Evolutionary conservation across 2,797 vertebrate genomes (phyloP).

Genomic region (Esox masquinongy): DNA sequence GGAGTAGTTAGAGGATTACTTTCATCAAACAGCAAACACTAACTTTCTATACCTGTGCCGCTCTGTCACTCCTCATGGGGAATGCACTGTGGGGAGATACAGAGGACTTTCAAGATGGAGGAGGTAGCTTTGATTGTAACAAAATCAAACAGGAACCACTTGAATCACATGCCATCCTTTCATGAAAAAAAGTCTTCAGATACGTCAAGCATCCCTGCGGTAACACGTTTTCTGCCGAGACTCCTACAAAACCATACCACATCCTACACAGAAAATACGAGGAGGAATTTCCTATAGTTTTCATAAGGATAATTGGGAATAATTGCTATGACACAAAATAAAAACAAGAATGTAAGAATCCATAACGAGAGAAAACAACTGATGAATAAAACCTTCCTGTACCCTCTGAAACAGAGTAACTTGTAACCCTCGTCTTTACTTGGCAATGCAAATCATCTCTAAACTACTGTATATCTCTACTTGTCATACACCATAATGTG

Average conservation of each 20-base stretch:
- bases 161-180: neutral
- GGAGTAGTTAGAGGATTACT: constrained; percentile 20
- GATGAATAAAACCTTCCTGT: constrained; percentile 3
- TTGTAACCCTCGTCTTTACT: neutral
- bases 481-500: neutral
- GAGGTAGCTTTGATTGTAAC: neutral
- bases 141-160: neutral
- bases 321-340: neutral
- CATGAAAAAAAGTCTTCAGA: neutral
- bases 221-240: neutral
- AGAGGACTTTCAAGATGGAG: neutral
- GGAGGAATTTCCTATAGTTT: no score
- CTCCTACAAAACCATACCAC: neutral
- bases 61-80: constrained; percentile 15
- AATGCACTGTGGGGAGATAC: neutral
- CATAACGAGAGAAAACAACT: neutral
- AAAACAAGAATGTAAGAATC: neutral
- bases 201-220: neutral
- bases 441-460: neutral
- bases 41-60: constrained; percentile 14
- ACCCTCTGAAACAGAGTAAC: neutral
- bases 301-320: neutral
- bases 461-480: neutral
- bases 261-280: neutral
- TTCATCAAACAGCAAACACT: constrained; percentile 33